Conservation (phyloP, 2,888 invertebrate genomes). For the Orthonychiurus folsomi region DNA sequence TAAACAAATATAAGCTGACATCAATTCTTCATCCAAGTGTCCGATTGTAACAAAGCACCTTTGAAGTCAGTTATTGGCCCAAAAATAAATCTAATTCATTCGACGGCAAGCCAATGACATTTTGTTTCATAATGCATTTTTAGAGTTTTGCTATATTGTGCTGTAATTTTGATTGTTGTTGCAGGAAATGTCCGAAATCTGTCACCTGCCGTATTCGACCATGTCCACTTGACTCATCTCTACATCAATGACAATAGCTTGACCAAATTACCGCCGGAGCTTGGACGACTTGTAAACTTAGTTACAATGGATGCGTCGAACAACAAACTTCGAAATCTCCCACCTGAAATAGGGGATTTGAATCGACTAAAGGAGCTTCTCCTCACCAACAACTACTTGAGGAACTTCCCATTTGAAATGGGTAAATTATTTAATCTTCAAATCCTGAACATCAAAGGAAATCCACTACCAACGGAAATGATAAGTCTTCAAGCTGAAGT, state of each 20-base stretch:
- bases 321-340: slow-evolving; percentile 88
- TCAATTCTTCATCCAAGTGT: too few relatives aligned
- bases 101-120: too few relatives aligned
- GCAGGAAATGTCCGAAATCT: slow-evolving; percentile 89
- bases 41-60: too few relatives aligned
- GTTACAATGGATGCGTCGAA: slow-evolving; percentile 83
- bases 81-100: too few relatives aligned
- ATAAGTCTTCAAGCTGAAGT: slow-evolving; percentile 82
- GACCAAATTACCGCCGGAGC: slow-evolving; percentile 81
- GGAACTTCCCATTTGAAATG: slow-evolving; percentile 89
- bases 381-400: slow-evolving; percentile 85
- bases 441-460: slow-evolving; percentile 82
- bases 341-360: slow-evolving; percentile 92
- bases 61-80: too few relatives aligned
- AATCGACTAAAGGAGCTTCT: slow-evolving; percentile 89
- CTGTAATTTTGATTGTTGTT: too few relatives aligned
- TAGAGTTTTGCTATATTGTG: too few relatives aligned
- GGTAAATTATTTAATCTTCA: slow-evolving; percentile 95
- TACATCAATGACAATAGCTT: slow-evolving; percentile 94
- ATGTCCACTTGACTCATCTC: slow-evolving; percentile 84
- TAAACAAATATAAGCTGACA: too few relatives aligned
- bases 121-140: too few relatives aligned
- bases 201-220: slow-evolving; percentile 82
- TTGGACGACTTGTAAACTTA: slow-evolving; percentile 72
- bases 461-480: slow-evolving; percentile 88